Evolutionary conservation across 2,113 vertebrate genomes (phyloP).

Genomic region (Callaeas wilsoni): DNA sequence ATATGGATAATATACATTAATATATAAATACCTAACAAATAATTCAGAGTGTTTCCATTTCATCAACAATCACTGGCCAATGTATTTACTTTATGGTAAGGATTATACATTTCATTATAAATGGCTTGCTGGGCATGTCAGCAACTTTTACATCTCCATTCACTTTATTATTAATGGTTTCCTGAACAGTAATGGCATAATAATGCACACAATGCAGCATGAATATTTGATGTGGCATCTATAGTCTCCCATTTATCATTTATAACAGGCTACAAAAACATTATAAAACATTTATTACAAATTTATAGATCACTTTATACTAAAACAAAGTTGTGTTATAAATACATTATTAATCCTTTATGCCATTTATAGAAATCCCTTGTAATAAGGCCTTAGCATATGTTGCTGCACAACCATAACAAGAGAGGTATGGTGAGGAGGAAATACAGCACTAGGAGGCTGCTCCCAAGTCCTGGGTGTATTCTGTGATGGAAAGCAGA

Average conservation of each 20-base stretch:
- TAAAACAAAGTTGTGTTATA: conserved; percentile 74
- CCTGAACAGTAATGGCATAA: conserved; percentile 66
- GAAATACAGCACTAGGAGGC: background rate
- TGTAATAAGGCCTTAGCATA: conserved; percentile 62
- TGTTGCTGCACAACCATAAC: background rate
- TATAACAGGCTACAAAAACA: conserved; percentile 83
- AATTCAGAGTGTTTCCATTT: conserved; percentile 54
- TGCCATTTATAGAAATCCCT: conserved; percentile 67
- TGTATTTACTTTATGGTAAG: conserved; percentile 65
- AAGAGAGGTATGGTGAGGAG: background rate
- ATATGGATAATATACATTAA: conserved; percentile 64
- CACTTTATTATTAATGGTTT: conserved; percentile 79
- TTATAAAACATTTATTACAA: conserved; percentile 82
- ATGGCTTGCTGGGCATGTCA: conserved; percentile 64
- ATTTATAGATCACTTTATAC: conserved; percentile 78
- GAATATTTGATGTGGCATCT: conserved; percentile 79
- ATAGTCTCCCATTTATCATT: conserved; percentile 78
- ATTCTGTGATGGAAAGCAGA: background rate
- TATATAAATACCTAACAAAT: conserved; percentile 65
- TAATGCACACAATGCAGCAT: conserved; percentile 67
- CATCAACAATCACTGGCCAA: conserved; percentile 55
- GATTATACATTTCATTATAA: conserved; percentile 74
- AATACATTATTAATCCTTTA: conserved; percentile 79
- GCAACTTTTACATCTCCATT: conserved; percentile 69
- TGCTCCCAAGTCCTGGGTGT: background rate